phyloP scores from a whole-genome alignment of 2,113 vertebrate species.

The Tautogolabrus adspersus region DNA sequence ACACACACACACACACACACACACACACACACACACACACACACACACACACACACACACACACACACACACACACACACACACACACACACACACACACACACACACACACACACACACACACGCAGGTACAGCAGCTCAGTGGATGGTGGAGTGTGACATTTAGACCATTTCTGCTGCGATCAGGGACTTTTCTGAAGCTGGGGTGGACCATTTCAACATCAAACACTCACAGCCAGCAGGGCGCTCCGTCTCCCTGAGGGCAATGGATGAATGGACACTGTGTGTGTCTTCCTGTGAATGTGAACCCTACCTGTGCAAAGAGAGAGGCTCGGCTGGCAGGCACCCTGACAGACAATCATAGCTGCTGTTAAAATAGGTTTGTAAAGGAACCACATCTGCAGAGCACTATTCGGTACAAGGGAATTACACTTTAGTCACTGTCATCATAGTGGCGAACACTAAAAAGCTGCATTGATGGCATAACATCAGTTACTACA shows the following conservation, averaged over 20 bases:
- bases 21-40: constrained; percentile 20
- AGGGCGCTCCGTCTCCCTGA: constrained; percentile 46
- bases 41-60: constrained; percentile 20
- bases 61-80: constrained; percentile 20
- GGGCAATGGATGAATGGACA: constrained; percentile 47
- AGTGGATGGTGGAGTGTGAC: constrained; percentile 64
- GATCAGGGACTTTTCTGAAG: constrained; percentile 61
- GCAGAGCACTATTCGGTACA: background rate
- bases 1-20: constrained; percentile 20
- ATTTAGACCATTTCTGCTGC: constrained; percentile 68
- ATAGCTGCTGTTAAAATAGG: constrained; percentile 23
- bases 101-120: constrained; percentile 7
- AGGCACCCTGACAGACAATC: constrained; percentile 24
- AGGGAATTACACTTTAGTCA: constrained; percentile 15
- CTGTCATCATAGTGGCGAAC: background rate
- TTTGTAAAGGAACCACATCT: background rate
- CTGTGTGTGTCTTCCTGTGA: constrained; percentile 22
- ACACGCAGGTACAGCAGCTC: background rate
- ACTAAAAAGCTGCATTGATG: constrained; percentile 3
- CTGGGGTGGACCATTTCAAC: constrained; percentile 65
- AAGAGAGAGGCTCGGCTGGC: constrained; percentile 6
- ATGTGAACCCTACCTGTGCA: constrained; percentile 27
- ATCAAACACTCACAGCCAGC: constrained; percentile 72
- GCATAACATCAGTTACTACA: constrained; percentile 13
- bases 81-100: constrained; percentile 20